Evolutionary conservation across 37 sponge, comb jelly and placozoan genomes (phyloP), one percentile per base, ranked within the genome.

Genomic region (Halisarca cf. caerulea): DNA sequence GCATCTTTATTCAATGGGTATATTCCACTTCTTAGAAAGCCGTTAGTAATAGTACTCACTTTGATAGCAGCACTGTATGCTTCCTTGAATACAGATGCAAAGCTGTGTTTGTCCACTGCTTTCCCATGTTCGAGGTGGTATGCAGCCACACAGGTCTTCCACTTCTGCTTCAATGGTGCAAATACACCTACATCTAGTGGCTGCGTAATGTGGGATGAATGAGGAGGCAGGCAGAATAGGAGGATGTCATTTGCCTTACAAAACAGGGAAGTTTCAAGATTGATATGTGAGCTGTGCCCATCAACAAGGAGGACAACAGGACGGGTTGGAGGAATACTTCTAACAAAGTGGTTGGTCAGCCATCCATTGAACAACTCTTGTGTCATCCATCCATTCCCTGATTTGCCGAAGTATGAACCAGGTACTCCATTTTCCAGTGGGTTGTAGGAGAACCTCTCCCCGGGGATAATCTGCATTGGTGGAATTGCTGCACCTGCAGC

Each of bases 391-490:
- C 88, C 82, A 59, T 81, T 87, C 0, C 40, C 4, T 33, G 82
- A 82, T 9, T 45, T 66, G 25, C 89, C 85, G 60, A 84, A 84
- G 61, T 89, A 89, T 24, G 89, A 73, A 6, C 85, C 85, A 24
- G 21, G 39, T 8, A 89, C 73, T 5, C 85, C 53, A 3, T 66
- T 66, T 27, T 84, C 74, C 59, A 89, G n/a, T 0, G 85, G 89
- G 25, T 89, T 84, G 37, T 80, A 84, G 3, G 72, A 32, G 70
- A 84, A 84, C 58, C 84, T 2, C 25, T 53, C 45, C 0, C 89
- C 89, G 18, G 89, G 85, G 54, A 58, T 74, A 20, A 87, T 53
- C 21, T 87, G 88, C 88, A 87, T 87, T 47, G 88, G 88, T 59
- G 74, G 84, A 23, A 83, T 44, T 2, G 21, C 59, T 59, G 27